These are phyloP conservation scores for Rhimphoctona megacephalus DNA, from an alignment of 2,888 invertebrate species.

Conservation along the genomic window DNA sequence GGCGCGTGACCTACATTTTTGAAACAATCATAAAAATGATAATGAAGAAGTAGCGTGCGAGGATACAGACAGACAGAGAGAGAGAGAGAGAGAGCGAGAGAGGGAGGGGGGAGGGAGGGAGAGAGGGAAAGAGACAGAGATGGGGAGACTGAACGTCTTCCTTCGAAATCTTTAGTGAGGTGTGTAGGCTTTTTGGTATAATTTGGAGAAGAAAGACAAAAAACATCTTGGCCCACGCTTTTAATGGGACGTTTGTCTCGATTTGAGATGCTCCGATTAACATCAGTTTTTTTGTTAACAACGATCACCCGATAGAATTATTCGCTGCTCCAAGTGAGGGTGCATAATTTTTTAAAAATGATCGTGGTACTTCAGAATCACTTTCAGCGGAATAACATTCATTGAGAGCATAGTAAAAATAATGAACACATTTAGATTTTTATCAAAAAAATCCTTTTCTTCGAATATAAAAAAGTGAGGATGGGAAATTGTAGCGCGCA, in stretches of 20 bases:
- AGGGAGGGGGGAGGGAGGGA: constrained; percentile 12
- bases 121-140: neutral
- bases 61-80: neutral
- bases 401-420: neutral
- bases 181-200: constrained; percentile 35
- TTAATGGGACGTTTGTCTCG: constrained; percentile 43
- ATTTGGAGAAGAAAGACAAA: constrained; percentile 28
- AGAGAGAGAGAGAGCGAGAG: constrained; percentile 14
- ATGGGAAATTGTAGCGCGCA: no score
- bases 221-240: constrained; percentile 45
- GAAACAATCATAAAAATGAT: constrained; percentile 41
- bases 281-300: constrained; percentile 17
- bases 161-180: constrained; percentile 35
- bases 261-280: constrained; percentile 25
- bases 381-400: neutral
- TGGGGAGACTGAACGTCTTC: neutral
- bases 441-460: neutral
- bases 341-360: neutral
- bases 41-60: constrained; percentile 23
- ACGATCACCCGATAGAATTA: neutral
- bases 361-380: no score
- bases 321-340: neutral
- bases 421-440: neutral
- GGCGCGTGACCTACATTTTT: constrained; percentile 58
- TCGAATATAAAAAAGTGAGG: neutral